Percentiles rank a stretch among this genome's conserved stretches.
These are phyloP conservation scores for Arenicola marina DNA, from an alignment of 2,888 invertebrate species.

Conservation along the genomic window DNA sequence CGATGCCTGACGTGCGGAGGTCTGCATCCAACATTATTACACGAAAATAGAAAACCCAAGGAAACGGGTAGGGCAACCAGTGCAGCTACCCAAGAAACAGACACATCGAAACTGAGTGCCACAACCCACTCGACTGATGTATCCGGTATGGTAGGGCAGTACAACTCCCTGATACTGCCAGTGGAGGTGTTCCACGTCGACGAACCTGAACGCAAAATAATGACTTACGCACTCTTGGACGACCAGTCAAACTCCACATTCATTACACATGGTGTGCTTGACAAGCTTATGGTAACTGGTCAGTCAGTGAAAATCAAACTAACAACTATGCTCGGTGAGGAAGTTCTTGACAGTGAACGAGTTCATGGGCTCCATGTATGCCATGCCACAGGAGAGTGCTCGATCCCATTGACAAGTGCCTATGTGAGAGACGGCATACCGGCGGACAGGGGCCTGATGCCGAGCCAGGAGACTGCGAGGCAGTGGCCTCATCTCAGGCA, in stretches of 20 bases:
- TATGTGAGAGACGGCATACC: neutral
- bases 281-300: neutral
- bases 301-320: neutral
- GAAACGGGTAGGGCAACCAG: no score
- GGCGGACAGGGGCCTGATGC: neutral
- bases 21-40: neutral
- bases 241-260: no score
- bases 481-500: neutral
- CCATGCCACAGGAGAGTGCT: neutral
- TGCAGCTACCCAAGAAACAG: no score
- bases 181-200: neutral
- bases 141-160: neutral
- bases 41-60: no score
- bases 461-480: neutral
- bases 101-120: no score
- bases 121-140: no score
- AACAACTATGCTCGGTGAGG: neutral
- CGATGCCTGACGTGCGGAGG: neutral
- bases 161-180: neutral
- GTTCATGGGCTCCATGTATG: neutral
- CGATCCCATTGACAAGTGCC: neutral
- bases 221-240: no score
- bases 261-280: neutral
- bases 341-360: neutral
- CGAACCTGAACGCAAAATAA: no score